Percentiles rank a stretch among this genome's conserved stretches.
phyloP scores from a whole-genome alignment of 2,888 invertebrate genomes.

The Tenthredo livida region DNA sequence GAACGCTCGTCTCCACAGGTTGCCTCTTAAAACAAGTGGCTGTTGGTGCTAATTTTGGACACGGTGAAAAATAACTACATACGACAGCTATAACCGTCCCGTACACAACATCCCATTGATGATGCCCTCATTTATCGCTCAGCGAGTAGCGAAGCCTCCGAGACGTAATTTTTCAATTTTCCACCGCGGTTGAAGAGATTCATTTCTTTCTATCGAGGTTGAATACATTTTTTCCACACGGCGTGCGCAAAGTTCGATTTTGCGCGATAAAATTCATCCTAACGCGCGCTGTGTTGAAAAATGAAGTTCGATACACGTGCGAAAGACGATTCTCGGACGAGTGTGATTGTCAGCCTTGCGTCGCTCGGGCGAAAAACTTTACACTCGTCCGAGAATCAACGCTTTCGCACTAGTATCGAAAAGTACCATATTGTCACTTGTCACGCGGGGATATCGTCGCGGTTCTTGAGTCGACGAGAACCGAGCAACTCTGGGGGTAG shows the following conservation, averaged over 20 bases:
- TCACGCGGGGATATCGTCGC: neutral
- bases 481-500: neutral
- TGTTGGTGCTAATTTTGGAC: constrained; percentile 58
- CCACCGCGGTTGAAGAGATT: neutral
- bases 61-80: constrained; percentile 43
- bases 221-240: neutral
- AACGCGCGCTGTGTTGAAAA: too few species aligned
- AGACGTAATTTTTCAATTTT: neutral
- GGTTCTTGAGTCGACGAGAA: neutral
- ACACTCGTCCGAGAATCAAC: too few species aligned
- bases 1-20: constrained; percentile 65
- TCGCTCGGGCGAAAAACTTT: too few species aligned
- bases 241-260: too few species aligned
- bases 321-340: too few species aligned
- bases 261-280: too few species aligned
- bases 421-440: neutral
- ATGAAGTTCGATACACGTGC: too few species aligned
- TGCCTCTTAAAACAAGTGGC: constrained; percentile 68
- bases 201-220: neutral
- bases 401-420: too few species aligned
- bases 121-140: neutral
- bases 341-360: too few species aligned
- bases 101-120: constrained; percentile 27
- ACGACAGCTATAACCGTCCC: constrained; percentile 3
- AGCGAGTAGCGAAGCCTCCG: neutral